Base-by-base conservation (phyloP, 64 coral and sea anemone species). In the Cladopsammia gracilis region DNA sequence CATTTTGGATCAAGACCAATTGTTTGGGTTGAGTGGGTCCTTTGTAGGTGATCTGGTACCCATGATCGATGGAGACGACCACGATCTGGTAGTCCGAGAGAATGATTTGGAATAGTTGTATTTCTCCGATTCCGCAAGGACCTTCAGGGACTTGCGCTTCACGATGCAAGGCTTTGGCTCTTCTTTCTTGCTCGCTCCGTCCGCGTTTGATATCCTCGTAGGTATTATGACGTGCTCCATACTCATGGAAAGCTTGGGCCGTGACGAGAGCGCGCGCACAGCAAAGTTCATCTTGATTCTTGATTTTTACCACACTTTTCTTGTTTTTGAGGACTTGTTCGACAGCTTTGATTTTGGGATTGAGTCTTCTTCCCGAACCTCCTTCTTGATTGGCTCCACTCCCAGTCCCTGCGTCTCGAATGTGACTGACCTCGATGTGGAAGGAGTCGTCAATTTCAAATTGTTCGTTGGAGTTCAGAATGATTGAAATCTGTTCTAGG, bases 211-310 rank as follows among this genome's bases (percentile, higher is more conserved):
- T 71, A 18, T 4, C 20, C 0, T 50, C 23, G 22, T n/a, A 54
- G 1, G 53, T 34, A 7, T 3, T 0, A 49, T 71, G 15, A 1
- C 7, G 2, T 53, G 70, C 44, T 23, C 4, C 22, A 4, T 71
- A 70, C 56, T 68, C 16, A 4, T 25, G 65, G 3, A 4, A 4
- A 0, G 66, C 84, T 87, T 54, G 56, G 0, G 84, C 44, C 0
- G 48, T 44, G n/a, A 87, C 84, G 10, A 87, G 43, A 13, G 84
- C 61, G 20, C 84, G 24, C 3, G 64, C 84, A 14, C 60, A 69
- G 24, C 83, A 64, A 1, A 64, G 45, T 1, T 86, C 64, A 22
- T 86, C 83, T 4, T 51, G 23, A n/a, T 86, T 86, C 2, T 86
- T 11, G 42, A 86, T 86, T 3, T 22, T 4, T 0, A 86, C 3